A percentile compares a stretch with the other conserved stretches of the same genome.
phyloP scores from a whole-genome alignment of 1,140 invertebrate species.

The Lethrus apterus region DNA sequence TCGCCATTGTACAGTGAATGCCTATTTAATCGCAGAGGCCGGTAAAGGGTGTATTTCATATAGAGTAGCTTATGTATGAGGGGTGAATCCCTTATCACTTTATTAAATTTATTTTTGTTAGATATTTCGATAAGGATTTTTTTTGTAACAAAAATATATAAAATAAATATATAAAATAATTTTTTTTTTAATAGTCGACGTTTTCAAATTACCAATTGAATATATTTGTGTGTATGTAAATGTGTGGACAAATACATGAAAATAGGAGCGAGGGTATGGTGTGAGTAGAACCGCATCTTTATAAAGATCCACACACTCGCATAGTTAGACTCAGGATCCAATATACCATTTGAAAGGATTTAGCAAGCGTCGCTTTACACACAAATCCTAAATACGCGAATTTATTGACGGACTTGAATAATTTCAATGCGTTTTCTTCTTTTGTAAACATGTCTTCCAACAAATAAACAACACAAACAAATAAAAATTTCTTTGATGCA shows the following conservation, averaged over 20 bases:
- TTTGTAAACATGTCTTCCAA: conserved; percentile 1
- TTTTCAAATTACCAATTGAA: too few relatives aligned
- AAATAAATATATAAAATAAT: too few relatives aligned
- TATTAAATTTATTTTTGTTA: conserved; percentile 10
- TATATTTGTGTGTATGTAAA: neutral
- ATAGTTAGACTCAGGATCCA: conserved; percentile 31
- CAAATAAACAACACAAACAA: too few relatives aligned
- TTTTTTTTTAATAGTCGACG: too few relatives aligned
- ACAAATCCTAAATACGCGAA: conserved; percentile 40
- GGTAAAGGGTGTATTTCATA: conserved; percentile 27
- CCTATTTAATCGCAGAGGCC: conserved; percentile 33
- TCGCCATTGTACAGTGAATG: conserved; percentile 36
- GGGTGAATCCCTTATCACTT: conserved; percentile 5
- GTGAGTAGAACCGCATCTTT: conserved; percentile 15
- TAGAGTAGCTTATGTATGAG: conserved; percentile 4
- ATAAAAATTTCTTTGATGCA: too few relatives aligned
- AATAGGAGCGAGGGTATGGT: neutral
- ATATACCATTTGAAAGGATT: conserved; percentile 40
- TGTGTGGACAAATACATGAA: conserved; percentile 9
- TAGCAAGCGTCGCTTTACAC: conserved; percentile 33
- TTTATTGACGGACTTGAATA: conserved; percentile 31
- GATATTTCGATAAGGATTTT: too few relatives aligned
- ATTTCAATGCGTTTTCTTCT: neutral
- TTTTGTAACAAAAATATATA: too few relatives aligned
- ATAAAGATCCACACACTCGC: conserved; percentile 18